phyloP scores from a whole-genome alignment of 2,797 vertebrate genomes.

The Silurus lanzhouensis region DNA sequence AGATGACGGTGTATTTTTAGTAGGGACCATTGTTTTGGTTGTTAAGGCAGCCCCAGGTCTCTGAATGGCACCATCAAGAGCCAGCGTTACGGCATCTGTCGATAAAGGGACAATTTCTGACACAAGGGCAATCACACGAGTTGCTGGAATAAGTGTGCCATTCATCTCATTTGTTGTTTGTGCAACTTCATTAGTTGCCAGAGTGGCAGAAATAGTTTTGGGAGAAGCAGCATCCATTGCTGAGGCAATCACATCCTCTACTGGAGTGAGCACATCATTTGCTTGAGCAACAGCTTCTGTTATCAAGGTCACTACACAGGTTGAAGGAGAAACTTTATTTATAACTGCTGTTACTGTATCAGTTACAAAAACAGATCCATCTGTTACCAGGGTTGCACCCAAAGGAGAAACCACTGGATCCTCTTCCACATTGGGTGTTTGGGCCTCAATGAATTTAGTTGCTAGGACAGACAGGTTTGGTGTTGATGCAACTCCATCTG shows the following conservation, averaged over 20 bases:
- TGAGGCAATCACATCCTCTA: constrained; percentile 28
- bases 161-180: constrained; percentile 12
- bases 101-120: constrained; percentile 7
- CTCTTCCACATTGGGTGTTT: not conserved
- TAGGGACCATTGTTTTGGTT: constrained; percentile 33
- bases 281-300: constrained; percentile 18
- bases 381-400: constrained; percentile 7
- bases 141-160: constrained; percentile 25
- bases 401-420: constrained; percentile 14
- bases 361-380: constrained; percentile 18
- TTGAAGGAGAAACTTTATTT: constrained; percentile 30
- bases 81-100: constrained; percentile 41
- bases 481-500: constrained; percentile 21
- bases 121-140: constrained; percentile 29
- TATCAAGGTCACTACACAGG: constrained; percentile 1
- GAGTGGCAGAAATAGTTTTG: constrained; percentile 27
- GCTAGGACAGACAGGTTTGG: constrained; percentile 11
- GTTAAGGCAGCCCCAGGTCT: constrained; percentile 30
- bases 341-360: constrained; percentile 5
- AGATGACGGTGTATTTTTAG: constrained; percentile 51
- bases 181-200: constrained; percentile 27
- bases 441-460: constrained; percentile 10
- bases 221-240: constrained; percentile 29
- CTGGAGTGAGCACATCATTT: constrained; percentile 25
- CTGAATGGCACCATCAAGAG: constrained; percentile 19